Conservation (phyloP, 2,113 vertebrate genomes). For the Mus spicilegus region DNA sequence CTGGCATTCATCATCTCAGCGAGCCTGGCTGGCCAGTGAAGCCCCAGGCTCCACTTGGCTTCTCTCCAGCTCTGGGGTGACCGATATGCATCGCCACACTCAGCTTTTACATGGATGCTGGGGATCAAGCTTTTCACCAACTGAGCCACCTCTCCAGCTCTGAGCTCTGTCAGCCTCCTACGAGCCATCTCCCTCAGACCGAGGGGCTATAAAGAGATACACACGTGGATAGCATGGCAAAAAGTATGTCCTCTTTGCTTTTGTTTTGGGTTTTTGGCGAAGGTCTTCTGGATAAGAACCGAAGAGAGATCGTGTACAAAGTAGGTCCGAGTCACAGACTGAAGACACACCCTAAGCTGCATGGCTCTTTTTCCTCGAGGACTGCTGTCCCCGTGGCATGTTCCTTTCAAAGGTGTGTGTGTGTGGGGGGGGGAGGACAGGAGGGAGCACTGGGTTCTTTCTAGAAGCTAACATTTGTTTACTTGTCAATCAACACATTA, state of each 20-base stretch:
- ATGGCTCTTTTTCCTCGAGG: background rate
- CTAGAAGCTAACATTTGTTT: background rate
- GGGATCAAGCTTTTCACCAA: background rate
- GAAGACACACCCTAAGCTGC: background rate
- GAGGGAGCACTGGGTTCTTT: background rate
- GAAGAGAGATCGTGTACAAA: background rate
- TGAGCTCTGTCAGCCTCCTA: constrained; percentile 7
- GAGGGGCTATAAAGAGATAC: background rate
- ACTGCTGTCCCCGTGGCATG: background rate
- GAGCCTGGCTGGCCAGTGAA: background rate
- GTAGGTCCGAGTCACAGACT: background rate
- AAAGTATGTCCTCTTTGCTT: background rate
- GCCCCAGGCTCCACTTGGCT: background rate
- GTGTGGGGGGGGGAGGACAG: background rate
- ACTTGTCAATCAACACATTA: background rate
- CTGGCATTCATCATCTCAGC: background rate
- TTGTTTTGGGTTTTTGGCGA: background rate
- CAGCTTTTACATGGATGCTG: background rate
- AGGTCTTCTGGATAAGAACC: background rate
- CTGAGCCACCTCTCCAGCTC: background rate
- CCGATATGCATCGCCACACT: background rate
- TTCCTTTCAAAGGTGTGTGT: background rate
- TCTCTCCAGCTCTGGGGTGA: too few relatives aligned
- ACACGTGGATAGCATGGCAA: background rate
- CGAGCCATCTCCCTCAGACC: background rate